A percentile compares a stretch with the other conserved stretches of the same genome.
Conservation (phyloP, 2,113 vertebrate genomes). For the Muntiacus muntjak region DNA sequence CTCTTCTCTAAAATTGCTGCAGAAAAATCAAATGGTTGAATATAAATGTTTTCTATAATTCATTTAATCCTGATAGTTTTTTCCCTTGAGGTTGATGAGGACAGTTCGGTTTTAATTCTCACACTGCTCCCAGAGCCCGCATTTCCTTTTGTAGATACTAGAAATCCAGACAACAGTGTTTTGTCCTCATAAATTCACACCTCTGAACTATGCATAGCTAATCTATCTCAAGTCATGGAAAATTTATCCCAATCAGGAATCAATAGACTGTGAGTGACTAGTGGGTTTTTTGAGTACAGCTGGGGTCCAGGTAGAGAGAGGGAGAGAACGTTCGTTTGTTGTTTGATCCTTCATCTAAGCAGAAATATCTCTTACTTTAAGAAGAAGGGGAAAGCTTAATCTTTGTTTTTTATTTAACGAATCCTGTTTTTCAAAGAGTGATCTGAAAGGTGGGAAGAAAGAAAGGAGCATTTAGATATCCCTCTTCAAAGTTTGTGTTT, state of each 20-base stretch:
- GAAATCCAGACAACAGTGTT: background rate
- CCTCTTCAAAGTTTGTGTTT: background rate
- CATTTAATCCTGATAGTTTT: background rate
- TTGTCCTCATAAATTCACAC: background rate
- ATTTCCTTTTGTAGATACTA: background rate
- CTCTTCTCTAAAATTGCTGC: background rate
- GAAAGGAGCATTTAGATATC: background rate
- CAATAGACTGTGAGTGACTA: background rate
- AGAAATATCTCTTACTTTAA: background rate
- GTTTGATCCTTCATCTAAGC: background rate
- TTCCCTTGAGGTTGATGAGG: background rate
- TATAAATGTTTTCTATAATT: background rate
- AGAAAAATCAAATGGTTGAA: background rate
- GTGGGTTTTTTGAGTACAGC: background rate
- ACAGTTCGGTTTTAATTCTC: background rate
- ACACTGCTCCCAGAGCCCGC: background rate
- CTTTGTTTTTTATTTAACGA: background rate
- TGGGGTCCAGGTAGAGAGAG: background rate
- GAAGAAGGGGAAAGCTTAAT: background rate
- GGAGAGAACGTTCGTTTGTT: background rate
- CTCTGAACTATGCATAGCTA: background rate
- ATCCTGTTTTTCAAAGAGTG: background rate
- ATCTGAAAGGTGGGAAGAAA: background rate
- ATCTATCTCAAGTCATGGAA: background rate
- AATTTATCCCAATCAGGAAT: background rate